Evolutionary conservation across 2,113 vertebrate genomes (phyloP), one percentile per base, ranked within the genome.

Genomic region (Nymphicus hollandicus): DNA sequence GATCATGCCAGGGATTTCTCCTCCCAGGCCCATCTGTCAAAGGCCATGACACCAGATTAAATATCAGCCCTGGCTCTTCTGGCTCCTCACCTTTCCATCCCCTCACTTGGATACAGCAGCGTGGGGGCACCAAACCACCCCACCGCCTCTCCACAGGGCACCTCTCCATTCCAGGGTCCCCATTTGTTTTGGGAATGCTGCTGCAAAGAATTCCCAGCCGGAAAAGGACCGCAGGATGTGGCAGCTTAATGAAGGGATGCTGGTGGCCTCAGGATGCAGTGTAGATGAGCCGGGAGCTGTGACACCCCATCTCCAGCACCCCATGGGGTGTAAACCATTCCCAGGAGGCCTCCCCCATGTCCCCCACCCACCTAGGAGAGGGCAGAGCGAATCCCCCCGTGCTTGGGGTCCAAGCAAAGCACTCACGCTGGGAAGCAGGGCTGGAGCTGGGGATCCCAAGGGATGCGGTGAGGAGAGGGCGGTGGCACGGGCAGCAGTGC

Each of bases 211-310:
- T 39, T 60, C 71, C 44, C 66, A 88, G 28, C 4, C 1, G 3
- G 28, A 43, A 46, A n/a, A 43, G 10, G 56, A 15, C 17, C 0
- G 0, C 0, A 0, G n/a, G 18, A 31, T 13, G 35, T 0, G 1
- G 69, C 68, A 44, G 37, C 63, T 56, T n/a, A 43, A 0, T 0
- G 0, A 15, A 2, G 10, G 25, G 47, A 37, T 6, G 35, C 58
- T 31, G 7, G 0, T 0, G 1, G 49, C 37, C 33, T 8, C 0
- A 1, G 39, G 83, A 35, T 0, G 0, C 2, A 2, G 41, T 0
- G 3, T 15, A 10, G 53, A 22, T 0, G 0, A 77, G 28, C 5
- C 0, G 0, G 25, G 37, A 70, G 17, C 35, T 1, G 1, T 4
- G 7, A 46, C 0, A 1, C 8, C 35, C 35, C 14, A 3, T 27